Conservation (phyloP, 2,888 invertebrate genomes). For the Hirudinaria manillensis region DNA sequence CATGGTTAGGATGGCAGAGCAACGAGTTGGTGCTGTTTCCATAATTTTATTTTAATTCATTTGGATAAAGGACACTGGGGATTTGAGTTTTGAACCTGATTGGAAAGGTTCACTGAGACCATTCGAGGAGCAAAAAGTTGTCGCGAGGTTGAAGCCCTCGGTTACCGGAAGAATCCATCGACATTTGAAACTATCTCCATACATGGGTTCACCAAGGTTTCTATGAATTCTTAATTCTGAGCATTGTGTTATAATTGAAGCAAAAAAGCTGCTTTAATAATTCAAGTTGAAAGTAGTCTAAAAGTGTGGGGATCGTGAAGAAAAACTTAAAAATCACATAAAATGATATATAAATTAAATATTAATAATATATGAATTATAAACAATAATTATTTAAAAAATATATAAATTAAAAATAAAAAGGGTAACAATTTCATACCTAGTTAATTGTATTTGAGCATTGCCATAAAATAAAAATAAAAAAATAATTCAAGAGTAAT, state of each 20-base stretch:
- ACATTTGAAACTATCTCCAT: constrained; percentile 2
- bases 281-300: no score
- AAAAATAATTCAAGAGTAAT: no score
- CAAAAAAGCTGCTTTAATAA: no score
- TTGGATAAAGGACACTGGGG: background rate
- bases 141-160: background rate
- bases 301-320: no score
- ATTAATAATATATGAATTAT: no score
- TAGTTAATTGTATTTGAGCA: no score
- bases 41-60: background rate
- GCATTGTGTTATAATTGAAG: background rate
- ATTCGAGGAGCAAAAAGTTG: background rate
- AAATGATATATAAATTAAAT: no score
- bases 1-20: background rate
- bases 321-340: no score
- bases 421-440: no score
- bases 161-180: background rate
- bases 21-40: background rate
- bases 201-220: background rate
- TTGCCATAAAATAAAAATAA: no score
- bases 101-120: constrained; percentile 1
- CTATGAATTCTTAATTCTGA: background rate
- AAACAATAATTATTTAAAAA: no score
- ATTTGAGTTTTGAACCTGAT: background rate
- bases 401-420: no score